A percentile compares a stretch with the other conserved stretches of the same genome.
These are phyloP conservation scores for Paraescarpia echinospica DNA, from an alignment of 1,140 invertebrate species.

Conservation along the genomic window DNA sequence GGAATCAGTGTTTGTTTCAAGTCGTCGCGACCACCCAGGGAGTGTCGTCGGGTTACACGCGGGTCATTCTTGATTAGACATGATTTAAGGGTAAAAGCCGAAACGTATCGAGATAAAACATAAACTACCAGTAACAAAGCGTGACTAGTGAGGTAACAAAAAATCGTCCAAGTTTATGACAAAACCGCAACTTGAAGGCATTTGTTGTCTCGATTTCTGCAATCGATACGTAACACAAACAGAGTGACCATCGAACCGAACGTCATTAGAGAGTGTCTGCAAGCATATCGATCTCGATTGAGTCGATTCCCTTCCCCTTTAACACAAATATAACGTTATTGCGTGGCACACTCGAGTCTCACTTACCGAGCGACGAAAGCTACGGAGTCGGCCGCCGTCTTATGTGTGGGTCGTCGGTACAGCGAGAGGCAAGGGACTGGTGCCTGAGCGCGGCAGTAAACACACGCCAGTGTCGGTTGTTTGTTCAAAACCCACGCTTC, in stretches of 20 bases:
- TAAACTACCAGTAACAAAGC: background rate
- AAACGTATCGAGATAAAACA: background rate
- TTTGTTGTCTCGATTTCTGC: background rate
- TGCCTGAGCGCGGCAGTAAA: background rate
- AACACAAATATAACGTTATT: background rate
- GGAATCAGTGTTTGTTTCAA: no score
- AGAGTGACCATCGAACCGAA: background rate
- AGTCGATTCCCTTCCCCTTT: no score
- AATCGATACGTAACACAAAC: background rate
- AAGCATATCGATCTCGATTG: no score
- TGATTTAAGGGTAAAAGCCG: background rate
- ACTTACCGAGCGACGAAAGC: background rate
- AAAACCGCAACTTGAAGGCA: background rate
- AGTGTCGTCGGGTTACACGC: background rate
- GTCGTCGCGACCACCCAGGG: background rate
- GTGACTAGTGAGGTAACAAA: background rate
- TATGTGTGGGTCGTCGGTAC: background rate
- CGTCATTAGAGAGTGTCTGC: no score
- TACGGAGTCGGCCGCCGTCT: background rate
- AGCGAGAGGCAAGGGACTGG: background rate
- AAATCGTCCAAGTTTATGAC: background rate
- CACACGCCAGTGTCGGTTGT: background rate
- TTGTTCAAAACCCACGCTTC: background rate
- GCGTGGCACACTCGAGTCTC: background rate
- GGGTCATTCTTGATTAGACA: background rate